Evolutionary conservation across 2,888 invertebrate genomes (phyloP).

Genomic region (Liposcelis brunnea): DNA sequence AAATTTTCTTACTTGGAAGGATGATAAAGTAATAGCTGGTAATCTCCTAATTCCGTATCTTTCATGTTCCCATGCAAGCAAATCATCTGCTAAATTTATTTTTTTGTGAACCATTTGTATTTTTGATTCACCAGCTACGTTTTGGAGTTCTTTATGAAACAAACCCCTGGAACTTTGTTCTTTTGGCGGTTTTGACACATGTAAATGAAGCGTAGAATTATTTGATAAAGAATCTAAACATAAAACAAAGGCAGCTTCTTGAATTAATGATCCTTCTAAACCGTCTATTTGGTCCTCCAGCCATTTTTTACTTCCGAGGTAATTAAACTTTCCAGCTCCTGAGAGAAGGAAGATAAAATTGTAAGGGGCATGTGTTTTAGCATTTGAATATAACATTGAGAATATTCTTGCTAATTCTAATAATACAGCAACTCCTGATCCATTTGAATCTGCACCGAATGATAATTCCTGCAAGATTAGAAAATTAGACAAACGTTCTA

Average conservation of each 20-base stretch:
- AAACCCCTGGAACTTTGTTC: constrained; percentile 47
- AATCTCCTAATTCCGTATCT: constrained; percentile 81
- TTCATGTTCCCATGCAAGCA: constrained; percentile 94
- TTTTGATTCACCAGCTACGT: constrained; percentile 28
- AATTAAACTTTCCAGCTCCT: constrained; percentile 86
- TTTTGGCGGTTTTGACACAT: constrained; percentile 91
- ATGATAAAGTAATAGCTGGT: constrained; percentile 81
- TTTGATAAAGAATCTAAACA: constrained; percentile 71
- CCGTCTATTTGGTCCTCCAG: constrained; percentile 82
- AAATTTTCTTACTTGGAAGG: constrained; percentile 34
- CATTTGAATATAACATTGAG: constrained; percentile 64
- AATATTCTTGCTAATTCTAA: constrained; percentile 76
- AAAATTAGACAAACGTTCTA: no score
- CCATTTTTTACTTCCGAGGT: constrained; percentile 91
- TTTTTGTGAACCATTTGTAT: constrained; percentile 77
- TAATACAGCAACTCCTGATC: constrained; percentile 72
- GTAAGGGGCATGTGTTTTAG: constrained; percentile 52
- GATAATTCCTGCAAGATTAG: constrained; percentile 51
- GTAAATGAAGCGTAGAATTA: constrained; percentile 54
- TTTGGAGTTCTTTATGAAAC: constrained; percentile 33
- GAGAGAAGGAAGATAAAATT: constrained; percentile 76
- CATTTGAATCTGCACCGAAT: constrained; percentile 82
- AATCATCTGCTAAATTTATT: constrained; percentile 85
- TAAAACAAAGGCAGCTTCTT: constrained; percentile 78
- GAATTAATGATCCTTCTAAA: constrained; percentile 42